Evolutionary conservation across 2,888 invertebrate species (phyloP).

Genomic region (Acronicta psi): DNA sequence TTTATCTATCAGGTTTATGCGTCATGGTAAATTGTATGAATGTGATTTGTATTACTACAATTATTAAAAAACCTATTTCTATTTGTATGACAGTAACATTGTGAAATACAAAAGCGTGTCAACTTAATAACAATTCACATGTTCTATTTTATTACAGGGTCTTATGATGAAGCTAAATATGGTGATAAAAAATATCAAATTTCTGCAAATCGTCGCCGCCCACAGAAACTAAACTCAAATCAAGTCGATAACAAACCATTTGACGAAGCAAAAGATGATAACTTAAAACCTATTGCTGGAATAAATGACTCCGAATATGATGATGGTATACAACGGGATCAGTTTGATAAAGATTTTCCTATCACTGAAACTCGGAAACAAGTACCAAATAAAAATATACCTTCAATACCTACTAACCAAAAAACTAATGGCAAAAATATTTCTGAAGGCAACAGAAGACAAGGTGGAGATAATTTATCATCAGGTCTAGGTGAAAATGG

Average conservation of each 20-base stretch:
- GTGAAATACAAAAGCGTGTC: no score
- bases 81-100: no score
- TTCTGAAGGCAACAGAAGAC: constrained; percentile 6
- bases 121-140: no score
- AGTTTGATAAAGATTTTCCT: neutral
- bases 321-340: neutral
- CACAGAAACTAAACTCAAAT: constrained; percentile 9
- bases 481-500: constrained; percentile 3
- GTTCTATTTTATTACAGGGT: constrained; percentile 64
- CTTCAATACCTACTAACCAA: neutral
- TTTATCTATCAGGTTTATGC: constrained; percentile 27
- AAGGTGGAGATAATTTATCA: neutral
- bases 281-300: constrained; percentile 33
- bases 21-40: constrained; percentile 7
- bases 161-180: constrained; percentile 78
- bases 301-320: constrained; percentile 18
- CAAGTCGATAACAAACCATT: neutral
- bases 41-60: no score
- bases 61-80: no score
- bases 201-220: constrained; percentile 21
- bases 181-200: constrained; percentile 72
- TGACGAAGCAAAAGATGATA: neutral
- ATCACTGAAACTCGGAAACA: neutral
- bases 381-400: neutral
- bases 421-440: neutral